Percentiles rank a stretch among this genome's conserved stretches.
Conservation (phyloP, 2,113 vertebrate genomes). For the Siphamia tubifer region DNA sequence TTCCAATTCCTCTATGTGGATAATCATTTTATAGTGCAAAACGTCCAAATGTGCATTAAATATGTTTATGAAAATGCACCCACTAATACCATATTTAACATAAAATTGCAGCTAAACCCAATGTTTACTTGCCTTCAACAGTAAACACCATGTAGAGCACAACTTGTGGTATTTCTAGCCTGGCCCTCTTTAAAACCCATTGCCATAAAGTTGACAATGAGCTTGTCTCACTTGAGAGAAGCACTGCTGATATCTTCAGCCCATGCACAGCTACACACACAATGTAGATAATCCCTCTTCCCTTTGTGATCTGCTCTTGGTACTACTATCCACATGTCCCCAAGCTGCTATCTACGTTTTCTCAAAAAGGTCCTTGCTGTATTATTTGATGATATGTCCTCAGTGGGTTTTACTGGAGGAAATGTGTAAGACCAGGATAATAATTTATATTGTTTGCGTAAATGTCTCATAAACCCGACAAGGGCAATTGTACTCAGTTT, state of each 20-base stretch:
- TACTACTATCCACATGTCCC: conserved; percentile 1
- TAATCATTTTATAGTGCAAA: too few species aligned
- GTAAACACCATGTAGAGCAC: not conserved
- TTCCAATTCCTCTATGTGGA: too few species aligned
- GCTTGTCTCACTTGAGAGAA: not conserved
- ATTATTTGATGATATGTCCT: not conserved
- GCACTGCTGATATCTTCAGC: not conserved
- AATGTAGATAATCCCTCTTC: not conserved
- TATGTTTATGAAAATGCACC: too few species aligned
- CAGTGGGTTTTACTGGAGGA: not conserved
- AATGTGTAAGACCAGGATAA: not conserved
- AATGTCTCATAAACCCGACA: not conserved
- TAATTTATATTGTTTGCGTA: not conserved
- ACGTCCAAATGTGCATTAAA: too few species aligned
- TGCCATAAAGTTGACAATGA: not conserved
- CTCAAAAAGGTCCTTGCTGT: not conserved
- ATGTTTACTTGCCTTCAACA: not conserved
- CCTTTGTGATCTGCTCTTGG: not conserved
- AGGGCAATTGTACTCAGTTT: not conserved
- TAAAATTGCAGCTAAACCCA: not conserved
- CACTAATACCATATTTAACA: too few species aligned
- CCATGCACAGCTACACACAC: not conserved
- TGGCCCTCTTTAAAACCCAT: not conserved
- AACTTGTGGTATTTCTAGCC: not conserved
- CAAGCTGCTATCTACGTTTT: not conserved